A percentile compares a stretch with the other conserved stretches of the same genome.
These are phyloP conservation scores for Montifringilla adamsi DNA, from an alignment of 2,113 vertebrate species.

Conservation along the genomic window DNA sequence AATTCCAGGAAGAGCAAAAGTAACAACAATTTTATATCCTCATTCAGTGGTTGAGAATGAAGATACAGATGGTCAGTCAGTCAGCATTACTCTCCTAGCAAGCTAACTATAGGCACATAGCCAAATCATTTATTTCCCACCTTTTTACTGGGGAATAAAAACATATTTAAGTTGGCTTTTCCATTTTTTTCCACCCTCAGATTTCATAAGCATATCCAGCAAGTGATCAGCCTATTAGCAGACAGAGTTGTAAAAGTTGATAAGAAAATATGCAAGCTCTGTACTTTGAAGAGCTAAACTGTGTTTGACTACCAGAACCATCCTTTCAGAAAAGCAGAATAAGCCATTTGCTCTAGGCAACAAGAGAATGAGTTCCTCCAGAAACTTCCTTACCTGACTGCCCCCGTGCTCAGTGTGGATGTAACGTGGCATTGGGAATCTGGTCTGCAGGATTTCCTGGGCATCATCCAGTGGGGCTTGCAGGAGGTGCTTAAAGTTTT, in stretches of 20 bases:
- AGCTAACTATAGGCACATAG: neutral
- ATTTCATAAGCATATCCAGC: neutral
- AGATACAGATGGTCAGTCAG: neutral
- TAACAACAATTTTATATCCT: neutral
- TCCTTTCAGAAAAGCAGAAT: neutral
- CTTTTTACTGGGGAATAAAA: neutral
- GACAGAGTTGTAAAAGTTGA: neutral
- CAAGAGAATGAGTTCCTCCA: neutral
- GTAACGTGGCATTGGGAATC: constrained; percentile 96
- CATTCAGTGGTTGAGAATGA: neutral
- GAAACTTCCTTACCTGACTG: constrained; percentile 73
- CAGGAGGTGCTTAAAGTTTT: constrained; percentile 96
- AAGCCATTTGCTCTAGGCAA: neutral
- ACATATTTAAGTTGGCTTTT: neutral
- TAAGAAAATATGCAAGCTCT: neutral
- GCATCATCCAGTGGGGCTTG: constrained; percentile 94
- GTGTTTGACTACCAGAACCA: neutral
- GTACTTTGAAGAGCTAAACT: neutral
- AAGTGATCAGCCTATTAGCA: neutral
- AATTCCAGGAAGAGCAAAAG: neutral
- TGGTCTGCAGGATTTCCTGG: constrained; percentile 91
- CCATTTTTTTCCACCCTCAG: neutral
- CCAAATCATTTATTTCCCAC: neutral
- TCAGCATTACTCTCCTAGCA: neutral
- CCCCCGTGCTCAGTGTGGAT: constrained; percentile 92